phyloP scores from a whole-genome alignment of 2,888 invertebrate genomes.

The Choreutis nemorana region DNA sequence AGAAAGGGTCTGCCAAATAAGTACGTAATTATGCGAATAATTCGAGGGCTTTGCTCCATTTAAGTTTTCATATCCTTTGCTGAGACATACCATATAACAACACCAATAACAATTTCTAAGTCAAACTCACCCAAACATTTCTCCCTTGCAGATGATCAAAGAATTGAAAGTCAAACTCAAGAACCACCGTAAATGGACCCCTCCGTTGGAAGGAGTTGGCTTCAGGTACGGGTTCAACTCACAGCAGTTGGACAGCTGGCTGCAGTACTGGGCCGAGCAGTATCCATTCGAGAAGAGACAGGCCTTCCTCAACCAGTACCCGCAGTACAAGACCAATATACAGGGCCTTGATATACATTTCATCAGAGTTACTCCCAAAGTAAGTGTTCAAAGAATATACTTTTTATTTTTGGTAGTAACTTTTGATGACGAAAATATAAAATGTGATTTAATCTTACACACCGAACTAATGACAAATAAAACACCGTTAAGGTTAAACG shows the following conservation, averaged over 20 bases:
- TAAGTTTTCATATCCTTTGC: background rate
- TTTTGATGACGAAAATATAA: no score
- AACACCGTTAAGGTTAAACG: no score
- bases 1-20: no score
- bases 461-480: no score
- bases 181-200: slow-evolving; percentile 29
- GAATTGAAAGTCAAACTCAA: slow-evolving; percentile 34
- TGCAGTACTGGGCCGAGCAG: slow-evolving; percentile 79
- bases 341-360: slow-evolving; percentile 79
- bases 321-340: slow-evolving; percentile 80
- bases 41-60: no score
- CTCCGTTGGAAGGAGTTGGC: slow-evolving; percentile 72
- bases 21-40: no score
- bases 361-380: slow-evolving; percentile 71
- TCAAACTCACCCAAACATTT: no score
- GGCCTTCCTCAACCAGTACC: slow-evolving; percentile 72
- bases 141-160: slow-evolving; percentile 30
- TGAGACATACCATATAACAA: background rate
- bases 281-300: slow-evolving; percentile 73
- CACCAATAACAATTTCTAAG: no score
- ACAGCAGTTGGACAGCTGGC: slow-evolving; percentile 67
- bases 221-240: slow-evolving; percentile 88
- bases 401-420: no score
- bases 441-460: no score
- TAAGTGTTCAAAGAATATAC: no score